Evolutionary conservation across 2,113 vertebrate species (phyloP), one percentile per base, ranked within the genome.

Genomic region (Hydrolagus affinis): DNA sequence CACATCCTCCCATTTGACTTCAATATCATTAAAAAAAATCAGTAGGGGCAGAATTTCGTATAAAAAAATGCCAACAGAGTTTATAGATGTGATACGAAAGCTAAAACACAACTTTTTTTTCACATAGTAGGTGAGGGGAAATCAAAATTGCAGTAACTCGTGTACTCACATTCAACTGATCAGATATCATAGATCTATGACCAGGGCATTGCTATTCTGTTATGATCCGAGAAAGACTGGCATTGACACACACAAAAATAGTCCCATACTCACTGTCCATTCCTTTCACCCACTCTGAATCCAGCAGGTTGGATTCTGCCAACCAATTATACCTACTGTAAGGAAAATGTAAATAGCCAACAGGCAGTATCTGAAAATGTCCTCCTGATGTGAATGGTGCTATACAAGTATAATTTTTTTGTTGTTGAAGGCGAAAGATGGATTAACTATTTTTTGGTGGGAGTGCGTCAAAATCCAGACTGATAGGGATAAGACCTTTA

Each of bases 111-210:
- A 17, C 66, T 83, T 30, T 4, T 30, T 83, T 44, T 83, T 30
- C 56, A 19, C 11, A 83, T 25, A 32, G 66, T 83, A 83, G 11
- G 64, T 60, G 62, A 83, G 64, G 78, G 78, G 17, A 83, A 83
- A 66, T 83, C 66, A 68, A 32, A 83, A 8, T 66, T 15, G 23
- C 7, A 28, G 23, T 66, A 28, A 68, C 32, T 80, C 60, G 59
- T 64, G 59, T 14, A 80, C 64, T 83, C 62, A 66, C 32, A 28
- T 15, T 32, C 15, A 66, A 21, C 78, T 23, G 32, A 32, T 30
- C 62, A 83, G 60, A 66, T 17, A 10, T 60, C 60, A 32, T 62
- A 83, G 62, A 66, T 19, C 44, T 44, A 44, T 44, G 44, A 44
- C 25, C 60, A 21, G 14, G 60, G 25, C 17, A 15, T 66, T 17